Conservation (phyloP, 2,797 vertebrate genomes). For the Centropyge bicolor region DNA sequence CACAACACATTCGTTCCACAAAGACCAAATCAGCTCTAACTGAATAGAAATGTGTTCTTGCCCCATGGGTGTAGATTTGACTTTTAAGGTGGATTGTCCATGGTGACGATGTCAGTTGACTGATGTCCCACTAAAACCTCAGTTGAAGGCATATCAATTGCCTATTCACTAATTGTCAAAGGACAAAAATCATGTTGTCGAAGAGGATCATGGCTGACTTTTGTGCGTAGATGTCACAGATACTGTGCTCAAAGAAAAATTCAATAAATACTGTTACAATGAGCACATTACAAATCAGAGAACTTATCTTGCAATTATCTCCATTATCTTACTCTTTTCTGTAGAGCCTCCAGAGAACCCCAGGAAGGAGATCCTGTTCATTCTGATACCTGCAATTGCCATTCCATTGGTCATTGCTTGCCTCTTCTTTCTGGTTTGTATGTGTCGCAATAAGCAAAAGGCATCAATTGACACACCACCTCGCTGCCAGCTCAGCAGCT, state of each 20-base stretch:
- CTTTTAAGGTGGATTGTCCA: neutral
- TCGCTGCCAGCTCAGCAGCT: conserved; percentile 89
- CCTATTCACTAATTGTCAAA: too few species aligned
- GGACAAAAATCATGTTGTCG: too few species aligned
- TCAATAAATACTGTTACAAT: neutral
- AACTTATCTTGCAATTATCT: neutral
- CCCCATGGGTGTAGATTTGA: neutral
- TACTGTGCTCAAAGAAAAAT: neutral
- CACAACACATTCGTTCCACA: neutral
- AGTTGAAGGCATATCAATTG: too few species aligned
- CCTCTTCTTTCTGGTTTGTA: conserved; percentile 96
- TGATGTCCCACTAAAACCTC: conserved; percentile 3
- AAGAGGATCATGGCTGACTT: neutral
- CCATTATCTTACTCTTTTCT: neutral
- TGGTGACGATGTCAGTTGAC: conserved; percentile 4
- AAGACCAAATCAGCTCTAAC: neutral
- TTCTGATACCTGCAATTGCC: conserved; percentile 94
- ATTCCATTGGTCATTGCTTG: conserved; percentile 94
- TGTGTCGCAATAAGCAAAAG: conserved; percentile 97
- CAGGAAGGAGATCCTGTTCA: conserved; percentile 96
- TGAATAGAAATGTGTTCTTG: neutral
- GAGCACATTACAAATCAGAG: neutral
- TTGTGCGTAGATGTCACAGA: neutral
- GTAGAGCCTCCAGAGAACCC: conserved; percentile 90
- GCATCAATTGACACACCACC: conserved; percentile 86